Conservation (phyloP, 2,888 invertebrate genomes). For the Ophonus ardosiacus region DNA sequence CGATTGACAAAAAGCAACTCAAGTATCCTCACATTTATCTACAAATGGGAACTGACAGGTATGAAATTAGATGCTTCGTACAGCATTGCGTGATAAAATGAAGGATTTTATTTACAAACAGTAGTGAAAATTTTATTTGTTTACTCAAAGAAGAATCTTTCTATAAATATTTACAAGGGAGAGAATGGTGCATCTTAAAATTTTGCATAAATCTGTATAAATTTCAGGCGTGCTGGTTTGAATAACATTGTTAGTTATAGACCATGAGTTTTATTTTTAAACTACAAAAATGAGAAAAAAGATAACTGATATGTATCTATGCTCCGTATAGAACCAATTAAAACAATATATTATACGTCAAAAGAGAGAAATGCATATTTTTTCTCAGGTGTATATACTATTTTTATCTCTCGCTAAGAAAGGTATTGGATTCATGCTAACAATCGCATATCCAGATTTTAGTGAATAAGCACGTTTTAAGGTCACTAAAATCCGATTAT, state of each 20-base stretch:
- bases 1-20: constrained; percentile 1
- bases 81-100: not conserved
- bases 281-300: not conserved
- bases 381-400: no score
- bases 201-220: not conserved
- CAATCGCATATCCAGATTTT: no score
- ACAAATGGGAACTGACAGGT: not conserved
- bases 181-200: not conserved
- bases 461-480: no score
- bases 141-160: not conserved
- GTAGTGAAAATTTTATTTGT: not conserved
- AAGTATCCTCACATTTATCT: not conserved
- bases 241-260: not conserved
- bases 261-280: not conserved
- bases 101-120: not conserved
- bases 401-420: no score
- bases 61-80: not conserved
- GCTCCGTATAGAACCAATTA: no score
- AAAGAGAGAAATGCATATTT: no score
- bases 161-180: not conserved
- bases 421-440: no score
- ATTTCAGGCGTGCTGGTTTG: not conserved
- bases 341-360: no score
- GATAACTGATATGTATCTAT: not conserved
- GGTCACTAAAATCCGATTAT: no score